Conservation (phyloP, 2,797 vertebrate species). For the Oreochromis grahami region DNA sequence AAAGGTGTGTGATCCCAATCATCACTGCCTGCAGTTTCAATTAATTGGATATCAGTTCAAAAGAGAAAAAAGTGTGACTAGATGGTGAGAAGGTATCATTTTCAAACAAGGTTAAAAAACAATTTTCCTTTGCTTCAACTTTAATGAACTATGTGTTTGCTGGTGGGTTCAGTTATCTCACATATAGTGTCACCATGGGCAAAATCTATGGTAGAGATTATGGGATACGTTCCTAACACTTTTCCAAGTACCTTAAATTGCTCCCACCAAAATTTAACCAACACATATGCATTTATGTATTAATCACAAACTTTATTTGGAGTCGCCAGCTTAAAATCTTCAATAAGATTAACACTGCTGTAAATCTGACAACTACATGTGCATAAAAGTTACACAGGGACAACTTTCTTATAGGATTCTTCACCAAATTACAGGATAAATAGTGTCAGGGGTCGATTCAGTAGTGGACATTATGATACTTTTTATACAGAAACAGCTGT, state of each 20-base stretch:
- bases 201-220: background rate
- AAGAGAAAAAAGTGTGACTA: background rate
- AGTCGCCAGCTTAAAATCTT: background rate
- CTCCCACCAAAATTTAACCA: background rate
- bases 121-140: background rate
- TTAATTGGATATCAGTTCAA: background rate
- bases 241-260: background rate
- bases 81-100: fast-evolving
- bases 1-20: background rate
- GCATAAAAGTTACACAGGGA: background rate
- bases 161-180: background rate
- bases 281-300: background rate
- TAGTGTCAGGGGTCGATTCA: background rate
- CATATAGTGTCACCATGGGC: background rate
- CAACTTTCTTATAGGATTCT: background rate
- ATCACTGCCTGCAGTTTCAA: background rate
- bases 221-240: fast-evolving
- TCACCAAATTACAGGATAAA: fast-evolving
- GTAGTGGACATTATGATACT: background rate
- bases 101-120: background rate
- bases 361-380: fast-evolving
- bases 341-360: background rate
- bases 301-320: background rate
- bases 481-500: background rate
- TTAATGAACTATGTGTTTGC: fast-evolving